A percentile compares a stretch with the other conserved stretches of the same genome.
Evolutionary conservation across 2,888 invertebrate genomes (phyloP).

Genomic region (Cepaea hortensis): DNA sequence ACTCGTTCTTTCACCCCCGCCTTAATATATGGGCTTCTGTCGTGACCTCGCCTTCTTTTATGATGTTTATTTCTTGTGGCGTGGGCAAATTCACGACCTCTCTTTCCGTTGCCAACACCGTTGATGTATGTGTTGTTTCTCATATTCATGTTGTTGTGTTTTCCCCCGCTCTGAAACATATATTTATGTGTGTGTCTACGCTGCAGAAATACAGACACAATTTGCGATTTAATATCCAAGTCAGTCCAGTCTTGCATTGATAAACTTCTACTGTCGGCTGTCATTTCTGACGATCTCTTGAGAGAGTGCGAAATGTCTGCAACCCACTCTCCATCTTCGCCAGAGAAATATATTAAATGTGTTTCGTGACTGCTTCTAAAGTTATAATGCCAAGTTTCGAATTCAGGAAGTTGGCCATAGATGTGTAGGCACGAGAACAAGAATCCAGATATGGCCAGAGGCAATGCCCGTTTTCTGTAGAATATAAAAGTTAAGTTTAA

Average conservation of each 20-base stretch:
- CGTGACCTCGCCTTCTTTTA: not conserved
- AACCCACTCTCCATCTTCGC: too few relatives aligned
- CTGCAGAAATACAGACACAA: not conserved
- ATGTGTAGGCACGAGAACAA: not conserved
- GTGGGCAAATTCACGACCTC: not conserved
- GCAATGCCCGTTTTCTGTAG: not conserved
- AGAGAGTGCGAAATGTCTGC: not conserved
- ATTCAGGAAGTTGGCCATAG: not conserved
- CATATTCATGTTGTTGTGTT: not conserved
- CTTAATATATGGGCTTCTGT: too few relatives aligned
- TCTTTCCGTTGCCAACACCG: not conserved
- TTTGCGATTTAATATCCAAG: not conserved
- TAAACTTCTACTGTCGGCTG: too few relatives aligned
- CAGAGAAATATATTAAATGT: not conserved
- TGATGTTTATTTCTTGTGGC: not conserved
- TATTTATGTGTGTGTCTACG: not conserved
- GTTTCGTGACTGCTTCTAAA: not conserved
- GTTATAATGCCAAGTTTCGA: not conserved
- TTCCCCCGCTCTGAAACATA: not conserved
- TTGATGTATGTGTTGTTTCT: not conserved
- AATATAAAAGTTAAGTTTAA: not conserved
- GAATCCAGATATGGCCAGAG: not conserved
- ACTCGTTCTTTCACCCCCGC: too few relatives aligned
- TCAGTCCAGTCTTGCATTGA: not conserved
- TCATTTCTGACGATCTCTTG: not conserved